phyloP scores from a whole-genome alignment of 2,888 invertebrate genomes.

The Halocaridina rubra region DNA sequence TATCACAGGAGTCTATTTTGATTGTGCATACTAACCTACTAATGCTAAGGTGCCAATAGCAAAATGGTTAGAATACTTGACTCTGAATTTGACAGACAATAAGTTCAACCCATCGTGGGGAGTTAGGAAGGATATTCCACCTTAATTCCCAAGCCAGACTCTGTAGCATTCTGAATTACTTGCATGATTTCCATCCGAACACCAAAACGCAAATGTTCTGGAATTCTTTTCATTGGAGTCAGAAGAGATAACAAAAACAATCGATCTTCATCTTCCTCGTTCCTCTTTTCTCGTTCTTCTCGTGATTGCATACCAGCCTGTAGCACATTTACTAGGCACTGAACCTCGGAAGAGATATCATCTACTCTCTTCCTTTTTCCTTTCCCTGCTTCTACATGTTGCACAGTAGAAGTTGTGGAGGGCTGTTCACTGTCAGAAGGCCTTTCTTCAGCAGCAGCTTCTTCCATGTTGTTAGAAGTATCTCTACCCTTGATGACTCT shows the following conservation, averaged over 20 bases:
- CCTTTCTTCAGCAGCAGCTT: slow-evolving; percentile 20
- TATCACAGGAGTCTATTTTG: too few species aligned
- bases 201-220: slow-evolving; percentile 25
- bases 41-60: too few species aligned
- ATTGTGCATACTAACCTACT: too few species aligned
- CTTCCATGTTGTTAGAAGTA: slow-evolving; percentile 9
- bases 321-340: slow-evolving; percentile 20
- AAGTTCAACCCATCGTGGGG: too few species aligned
- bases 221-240: slow-evolving; percentile 29
- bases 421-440: slow-evolving; percentile 10
- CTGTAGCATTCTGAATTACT: slow-evolving; percentile 9
- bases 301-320: slow-evolving; percentile 12
- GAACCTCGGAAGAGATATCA: slow-evolving; percentile 10
- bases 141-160: too few species aligned
- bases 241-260: slow-evolving; percentile 25
- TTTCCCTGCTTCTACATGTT: not conserved
- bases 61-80: too few species aligned
- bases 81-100: too few species aligned
- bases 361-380: slow-evolving; percentile 17
- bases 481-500: not conserved
- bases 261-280: slow-evolving; percentile 29
- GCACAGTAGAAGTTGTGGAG: not conserved
- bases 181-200: slow-evolving; percentile 31
- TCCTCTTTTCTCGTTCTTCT: not conserved
- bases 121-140: too few species aligned